Base-by-base conservation (phyloP, 2,797 vertebrate genomes). In the Pteropus rufus region DNA sequence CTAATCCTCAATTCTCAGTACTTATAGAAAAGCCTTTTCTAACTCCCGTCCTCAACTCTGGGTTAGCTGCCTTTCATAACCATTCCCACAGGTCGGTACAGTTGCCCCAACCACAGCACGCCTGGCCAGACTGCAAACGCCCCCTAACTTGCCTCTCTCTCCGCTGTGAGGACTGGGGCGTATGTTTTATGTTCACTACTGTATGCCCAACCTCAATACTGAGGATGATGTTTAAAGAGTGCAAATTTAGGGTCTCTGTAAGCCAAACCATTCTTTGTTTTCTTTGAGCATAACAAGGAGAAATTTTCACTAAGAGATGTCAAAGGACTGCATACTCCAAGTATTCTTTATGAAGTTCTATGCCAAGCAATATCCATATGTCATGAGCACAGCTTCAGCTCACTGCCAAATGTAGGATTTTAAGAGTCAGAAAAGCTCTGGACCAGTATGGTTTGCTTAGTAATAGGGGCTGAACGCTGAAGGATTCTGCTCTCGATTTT, bases 91-190 rank as follows among this genome's bases (percentile, higher is more conserved):
- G 15, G 29, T 36, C 2, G 26, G 62, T 1, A 31, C 7, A 11
- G 16, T 2, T 19, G 2, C 5, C 8, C 46, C 3, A 18, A 6
- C 15, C 70, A 44, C 41, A 80, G 70, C 3, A 3, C 4, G 10
- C 31, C 56, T 60, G 29, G 29, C 5, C 39, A 3, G 19, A 23
- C 0, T 14, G 21, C 7, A 44, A 44, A 11, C 7, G 1, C 3
- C 39, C 44, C 52, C n/a, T 21, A 29, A 70, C 29, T 39, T 19
- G 36, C 10, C 18, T 49, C 16, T 41, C 60, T 26, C 21, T 6
- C 7, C 2, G 0, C 41, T 58, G 56, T 2, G 2, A 70, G 14
- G 29, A 62, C 54, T 0, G 0, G 9, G 26, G 3, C 1, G 0
- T 6, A 15, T 23, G 64, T 36, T 54, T 62, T 62, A 23, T 1